Evolutionary conservation across 1,140 invertebrate genomes (phyloP).

Genomic region (Drosophila navojoa): DNA sequence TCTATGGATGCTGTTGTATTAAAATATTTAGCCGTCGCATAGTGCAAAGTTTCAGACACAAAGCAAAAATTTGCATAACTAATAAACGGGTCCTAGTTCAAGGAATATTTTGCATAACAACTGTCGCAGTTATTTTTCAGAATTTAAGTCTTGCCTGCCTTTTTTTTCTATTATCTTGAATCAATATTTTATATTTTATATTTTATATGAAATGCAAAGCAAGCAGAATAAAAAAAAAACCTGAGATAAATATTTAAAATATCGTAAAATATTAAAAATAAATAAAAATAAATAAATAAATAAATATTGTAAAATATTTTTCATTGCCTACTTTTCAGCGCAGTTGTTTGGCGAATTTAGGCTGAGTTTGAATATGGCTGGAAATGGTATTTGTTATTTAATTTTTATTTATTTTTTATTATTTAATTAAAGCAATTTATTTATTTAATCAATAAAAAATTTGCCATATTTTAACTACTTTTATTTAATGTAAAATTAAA

Average conservation of each 20-base stretch:
- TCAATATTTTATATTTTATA: neutral
- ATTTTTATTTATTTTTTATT: too few relatives aligned
- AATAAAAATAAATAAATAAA: too few relatives aligned
- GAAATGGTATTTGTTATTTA: too few relatives aligned
- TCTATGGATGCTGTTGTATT: constrained; percentile 21
- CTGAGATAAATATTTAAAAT: too few relatives aligned
- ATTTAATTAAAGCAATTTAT: too few relatives aligned
- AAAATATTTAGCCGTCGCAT: constrained; percentile 46
- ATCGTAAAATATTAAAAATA: too few relatives aligned
- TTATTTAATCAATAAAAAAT: too few relatives aligned
- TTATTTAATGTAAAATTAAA: too few relatives aligned
- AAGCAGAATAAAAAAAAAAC: neutral
- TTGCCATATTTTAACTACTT: too few relatives aligned
- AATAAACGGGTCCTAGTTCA: constrained; percentile 20
- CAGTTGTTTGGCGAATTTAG: too few relatives aligned
- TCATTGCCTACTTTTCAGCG: neutral
- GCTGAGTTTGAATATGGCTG: too few relatives aligned
- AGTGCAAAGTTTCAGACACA: constrained; percentile 39
- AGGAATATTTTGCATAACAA: constrained; percentile 21
- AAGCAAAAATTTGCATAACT: constrained; percentile 51
- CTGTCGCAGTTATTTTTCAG: neutral
- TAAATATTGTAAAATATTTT: too few relatives aligned
- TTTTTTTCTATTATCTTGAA: neutral
- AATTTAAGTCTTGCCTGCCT: neutral
- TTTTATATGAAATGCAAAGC: neutral